Evolutionary conservation across 2,113 vertebrate species (phyloP), one percentile per base, ranked within the genome.

Genomic region (Tor tambroides): DNA sequence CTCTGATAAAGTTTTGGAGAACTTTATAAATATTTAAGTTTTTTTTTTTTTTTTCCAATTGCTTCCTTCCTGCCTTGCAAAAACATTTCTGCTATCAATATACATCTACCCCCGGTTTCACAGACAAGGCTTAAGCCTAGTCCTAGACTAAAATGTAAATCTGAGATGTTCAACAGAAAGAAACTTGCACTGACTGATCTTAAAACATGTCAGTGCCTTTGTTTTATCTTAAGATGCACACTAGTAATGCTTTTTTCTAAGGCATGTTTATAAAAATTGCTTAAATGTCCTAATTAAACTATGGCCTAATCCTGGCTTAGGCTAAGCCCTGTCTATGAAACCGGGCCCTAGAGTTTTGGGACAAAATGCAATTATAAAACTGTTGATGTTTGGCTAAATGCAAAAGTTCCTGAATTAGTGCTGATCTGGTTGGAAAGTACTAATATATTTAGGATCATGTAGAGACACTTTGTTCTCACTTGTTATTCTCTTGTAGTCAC

Each of bases 351-450:
- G 63, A 43, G 38, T 75, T n/a, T 75, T 14, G 10, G 49, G 15
- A 30, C 30, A 84, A 74, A 38, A 84, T 10, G 35, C 30, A 56
- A 74, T 84, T 74, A 84, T 5, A 49, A 67, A 51, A 65, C 41
- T 46, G 26, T 43, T 35, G 54, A 77, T 5, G 14, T 23, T 77
- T 32, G 26, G 23, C 59, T 77, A 49, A n/a, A 30, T 2, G 2
- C 28, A 46, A 63, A 65, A 43, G 21, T 85, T 51, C 72, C 28
- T n/a, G 41, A 56, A 85, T 35, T 54, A 78, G 5, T 23, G 49
- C 46, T 54, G 76, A 78, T 56, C 49, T 1, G 17, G 3, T 54
- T 5, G 17, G 32, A 78, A 30, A 3, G 26, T 30, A 21, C 26
- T 23, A 54, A 78, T 56, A 56, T 23, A 11, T 54, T 23, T 30